Percentiles rank a stretch among this genome's conserved stretches.
Conservation (phyloP, 2,888 invertebrate species). For the Prosapia bicincta region DNA sequence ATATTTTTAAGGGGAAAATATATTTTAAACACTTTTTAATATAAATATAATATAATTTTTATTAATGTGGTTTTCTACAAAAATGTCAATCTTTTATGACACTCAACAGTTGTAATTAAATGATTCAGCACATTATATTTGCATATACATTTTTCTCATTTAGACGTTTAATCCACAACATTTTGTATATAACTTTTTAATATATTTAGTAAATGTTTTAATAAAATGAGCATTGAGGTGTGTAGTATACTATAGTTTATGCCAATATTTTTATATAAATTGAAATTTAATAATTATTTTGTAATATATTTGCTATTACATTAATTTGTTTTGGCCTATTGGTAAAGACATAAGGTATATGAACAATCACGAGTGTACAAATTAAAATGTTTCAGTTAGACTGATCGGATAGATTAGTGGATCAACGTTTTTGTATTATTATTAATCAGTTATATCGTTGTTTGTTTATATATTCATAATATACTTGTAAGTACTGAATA, state of each 20-base stretch:
- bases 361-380: neutral
- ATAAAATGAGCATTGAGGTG: neutral
- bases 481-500: neutral
- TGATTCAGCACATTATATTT: no score
- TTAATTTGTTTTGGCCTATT: neutral
- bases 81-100: no score
- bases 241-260: neutral
- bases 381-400: neutral
- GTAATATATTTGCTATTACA: neutral
- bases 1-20: no score
- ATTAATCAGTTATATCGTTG: neutral
- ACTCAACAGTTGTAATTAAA: no score
- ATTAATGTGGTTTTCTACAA: no score
- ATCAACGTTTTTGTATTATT: neutral
- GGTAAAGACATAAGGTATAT: neutral
- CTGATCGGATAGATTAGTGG: neutral
- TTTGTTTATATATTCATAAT: neutral
- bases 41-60: no score
- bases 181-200: neutral
- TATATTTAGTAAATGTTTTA: neutral
- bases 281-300: neutral
- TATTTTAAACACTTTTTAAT: no score
- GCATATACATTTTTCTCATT: neutral
- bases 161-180: neutral
- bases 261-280: neutral